Evolutionary conservation across 1,140 invertebrate species (phyloP).

Genomic region (Drosophila paulistorum): DNA sequence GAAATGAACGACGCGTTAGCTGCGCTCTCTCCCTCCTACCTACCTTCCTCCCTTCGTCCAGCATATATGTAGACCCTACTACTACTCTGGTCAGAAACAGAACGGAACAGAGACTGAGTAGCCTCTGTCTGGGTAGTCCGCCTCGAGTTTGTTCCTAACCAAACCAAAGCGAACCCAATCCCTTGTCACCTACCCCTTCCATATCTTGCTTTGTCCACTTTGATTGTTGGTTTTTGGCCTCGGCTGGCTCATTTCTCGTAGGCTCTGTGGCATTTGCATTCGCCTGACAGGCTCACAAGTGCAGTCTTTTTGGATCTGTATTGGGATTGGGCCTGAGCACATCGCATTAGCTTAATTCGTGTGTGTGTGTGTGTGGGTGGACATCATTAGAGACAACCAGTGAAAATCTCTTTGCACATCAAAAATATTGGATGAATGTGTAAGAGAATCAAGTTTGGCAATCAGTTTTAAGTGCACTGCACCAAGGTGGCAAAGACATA

Average conservation of each 20-base stretch:
- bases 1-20: constrained; percentile 51
- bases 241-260: constrained; percentile 62
- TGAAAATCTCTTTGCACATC: constrained; percentile 43
- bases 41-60: not conserved
- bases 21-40: constrained; percentile 1
- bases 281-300: constrained; percentile 67
- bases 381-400: constrained; percentile 62
- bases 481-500: not conserved
- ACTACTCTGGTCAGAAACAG: constrained; percentile 8
- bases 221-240: constrained; percentile 71
- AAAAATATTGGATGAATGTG: constrained; percentile 54
- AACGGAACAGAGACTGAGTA: constrained; percentile 36
- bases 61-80: not conserved
- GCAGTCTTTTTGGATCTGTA: constrained; percentile 40
- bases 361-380: constrained; percentile 55
- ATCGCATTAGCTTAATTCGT: constrained; percentile 76
- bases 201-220: constrained; percentile 25
- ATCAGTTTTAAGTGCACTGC: constrained; percentile 51
- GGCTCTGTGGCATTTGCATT: constrained; percentile 55
- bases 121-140: constrained; percentile 23
- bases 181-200: not conserved
- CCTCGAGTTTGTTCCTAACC: constrained; percentile 44
- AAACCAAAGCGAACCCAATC: too few relatives aligned
- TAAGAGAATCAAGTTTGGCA: constrained; percentile 49
- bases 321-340: constrained; percentile 29